phyloP scores from a whole-genome alignment of 2,113 vertebrate genomes.

The Ciconia maguari region DNA sequence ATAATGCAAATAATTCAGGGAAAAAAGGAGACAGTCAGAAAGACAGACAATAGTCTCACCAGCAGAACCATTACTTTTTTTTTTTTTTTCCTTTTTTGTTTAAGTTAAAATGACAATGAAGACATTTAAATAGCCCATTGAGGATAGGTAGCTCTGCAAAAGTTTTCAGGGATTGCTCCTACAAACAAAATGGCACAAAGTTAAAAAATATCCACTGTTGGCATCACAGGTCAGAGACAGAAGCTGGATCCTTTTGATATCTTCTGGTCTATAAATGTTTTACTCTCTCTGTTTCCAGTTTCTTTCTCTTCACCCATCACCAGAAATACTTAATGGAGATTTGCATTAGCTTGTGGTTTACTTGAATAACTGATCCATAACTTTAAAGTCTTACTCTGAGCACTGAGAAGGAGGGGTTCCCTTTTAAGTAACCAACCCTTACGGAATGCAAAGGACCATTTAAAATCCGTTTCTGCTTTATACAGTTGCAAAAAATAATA shows the following conservation, averaged over 20 bases:
- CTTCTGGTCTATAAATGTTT: neutral
- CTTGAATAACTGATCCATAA: neutral
- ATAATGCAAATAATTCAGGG: neutral
- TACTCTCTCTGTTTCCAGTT: neutral
- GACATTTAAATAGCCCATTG: neutral
- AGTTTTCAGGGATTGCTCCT: neutral
- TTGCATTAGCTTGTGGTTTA: neutral
- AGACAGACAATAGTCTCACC: neutral
- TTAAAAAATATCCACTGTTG: neutral
- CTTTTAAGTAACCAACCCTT: neutral
- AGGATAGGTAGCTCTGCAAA: neutral
- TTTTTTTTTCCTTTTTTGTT: neutral
- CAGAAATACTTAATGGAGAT: neutral
- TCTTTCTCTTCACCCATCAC: neutral
- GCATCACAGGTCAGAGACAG: neutral
- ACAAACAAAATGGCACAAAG: neutral
- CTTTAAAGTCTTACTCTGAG: neutral
- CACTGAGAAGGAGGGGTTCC: neutral
- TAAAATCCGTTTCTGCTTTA: neutral
- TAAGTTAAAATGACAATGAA: neutral
- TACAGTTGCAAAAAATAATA: constrained; percentile 14
- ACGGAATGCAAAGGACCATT: neutral
- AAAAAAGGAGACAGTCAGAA: neutral
- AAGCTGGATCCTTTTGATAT: neutral
- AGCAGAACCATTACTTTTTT: neutral